Conservation (phyloP, 35 echinoderm and acorn worm species). For the Heliocidaris tuberculata region DNA sequence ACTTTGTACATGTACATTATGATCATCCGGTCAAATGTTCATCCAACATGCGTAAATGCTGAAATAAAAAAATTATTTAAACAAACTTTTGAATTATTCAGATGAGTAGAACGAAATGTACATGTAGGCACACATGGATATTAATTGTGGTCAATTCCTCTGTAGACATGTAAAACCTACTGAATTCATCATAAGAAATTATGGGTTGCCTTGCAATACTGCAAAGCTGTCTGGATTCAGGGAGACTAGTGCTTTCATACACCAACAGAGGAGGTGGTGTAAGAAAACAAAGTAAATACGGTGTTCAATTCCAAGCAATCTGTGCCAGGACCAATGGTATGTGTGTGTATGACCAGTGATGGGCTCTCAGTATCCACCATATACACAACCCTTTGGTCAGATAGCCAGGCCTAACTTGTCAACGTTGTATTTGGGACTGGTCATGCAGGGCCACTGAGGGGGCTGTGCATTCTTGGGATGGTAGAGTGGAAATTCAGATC, state of each 20-base stretch:
- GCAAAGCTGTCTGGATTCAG: background rate
- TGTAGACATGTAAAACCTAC: too few species aligned
- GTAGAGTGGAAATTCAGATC: background rate
- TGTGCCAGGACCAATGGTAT: slow-evolving; percentile 2
- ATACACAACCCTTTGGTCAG: background rate
- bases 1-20: too few species aligned
- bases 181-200: background rate
- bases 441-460: slow-evolving; percentile 13
- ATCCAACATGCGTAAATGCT: background rate
- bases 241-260: background rate
- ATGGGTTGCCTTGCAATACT: background rate
- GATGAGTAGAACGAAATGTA: too few species aligned
- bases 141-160: too few species aligned
- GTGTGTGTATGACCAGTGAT: background rate
- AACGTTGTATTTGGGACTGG: background rate
- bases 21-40: background rate
- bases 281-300: slow-evolving; percentile 26
- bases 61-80: too few species aligned
- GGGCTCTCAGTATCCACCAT: too few species aligned
- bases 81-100: too few species aligned
- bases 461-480: slow-evolving; percentile 38
- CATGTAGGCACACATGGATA: too few species aligned
- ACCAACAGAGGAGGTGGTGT: slow-evolving; percentile 19
- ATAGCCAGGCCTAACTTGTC: background rate
- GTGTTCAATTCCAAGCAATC: slow-evolving; percentile 29